These are phyloP conservation scores for Callithrix jacchus DNA, from an alignment of 2,113 vertebrate genomes.

Conservation along the genomic window DNA sequence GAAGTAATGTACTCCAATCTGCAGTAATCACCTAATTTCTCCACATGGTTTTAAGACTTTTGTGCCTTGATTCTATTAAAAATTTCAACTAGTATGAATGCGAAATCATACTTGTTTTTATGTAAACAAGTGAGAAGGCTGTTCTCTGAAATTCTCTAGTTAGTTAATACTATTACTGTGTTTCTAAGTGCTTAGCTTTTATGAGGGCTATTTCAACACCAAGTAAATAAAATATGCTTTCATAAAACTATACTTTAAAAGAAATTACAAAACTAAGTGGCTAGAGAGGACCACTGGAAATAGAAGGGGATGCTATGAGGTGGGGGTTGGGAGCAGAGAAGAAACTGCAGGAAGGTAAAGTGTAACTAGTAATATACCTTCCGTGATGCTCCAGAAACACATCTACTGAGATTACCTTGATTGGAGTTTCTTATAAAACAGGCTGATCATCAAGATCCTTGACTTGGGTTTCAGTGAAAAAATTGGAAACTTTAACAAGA, in stretches of 20 bases:
- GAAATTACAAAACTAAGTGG: slow-evolving; percentile 17
- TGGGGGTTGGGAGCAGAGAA: not conserved
- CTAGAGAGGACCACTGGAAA: not conserved
- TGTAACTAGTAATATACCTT: not conserved
- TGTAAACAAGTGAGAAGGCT: not conserved
- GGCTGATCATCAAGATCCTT: slow-evolving; percentile 52
- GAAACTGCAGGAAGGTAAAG: not conserved
- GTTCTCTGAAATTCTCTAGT: not conserved
- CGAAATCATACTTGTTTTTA: not conserved
- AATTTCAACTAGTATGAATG: not conserved
- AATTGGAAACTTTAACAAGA: not conserved
- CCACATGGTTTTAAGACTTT: not conserved
- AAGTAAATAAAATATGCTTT: slow-evolving; percentile 23
- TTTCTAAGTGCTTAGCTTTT: slow-evolving; percentile 68
- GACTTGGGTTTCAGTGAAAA: slow-evolving; percentile 44
- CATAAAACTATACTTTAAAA: not conserved
- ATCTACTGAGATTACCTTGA: not conserved
- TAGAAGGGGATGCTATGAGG: not conserved
- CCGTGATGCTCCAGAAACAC: not conserved
- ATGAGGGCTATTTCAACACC: not conserved
- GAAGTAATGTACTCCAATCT: not conserved
- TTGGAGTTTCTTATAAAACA: slow-evolving; percentile 40
- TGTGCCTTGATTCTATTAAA: slow-evolving; percentile 12
- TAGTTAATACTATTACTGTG: not conserved
- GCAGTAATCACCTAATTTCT: not conserved